Conservation (phyloP, 2,113 vertebrate genomes). For the Junco hyemalis region DNA sequence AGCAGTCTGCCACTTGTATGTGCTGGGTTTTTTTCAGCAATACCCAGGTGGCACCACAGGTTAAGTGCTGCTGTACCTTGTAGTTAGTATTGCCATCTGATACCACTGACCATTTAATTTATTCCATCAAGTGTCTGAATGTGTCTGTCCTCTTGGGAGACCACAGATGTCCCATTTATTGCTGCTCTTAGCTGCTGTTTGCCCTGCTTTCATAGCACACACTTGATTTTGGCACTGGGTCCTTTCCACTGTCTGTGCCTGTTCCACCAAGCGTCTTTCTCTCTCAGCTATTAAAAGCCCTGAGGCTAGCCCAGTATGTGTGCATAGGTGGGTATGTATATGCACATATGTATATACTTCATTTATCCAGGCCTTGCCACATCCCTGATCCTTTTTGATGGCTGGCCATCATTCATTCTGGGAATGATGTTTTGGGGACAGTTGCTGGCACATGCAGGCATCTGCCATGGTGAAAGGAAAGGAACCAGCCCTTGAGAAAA, state of each 20-base stretch:
- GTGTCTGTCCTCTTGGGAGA: not conserved
- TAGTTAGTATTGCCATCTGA: not conserved
- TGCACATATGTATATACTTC: not conserved
- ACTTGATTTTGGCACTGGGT: not conserved
- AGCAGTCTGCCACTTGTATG: not conserved
- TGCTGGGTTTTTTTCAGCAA: not conserved
- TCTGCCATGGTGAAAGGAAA: not conserved
- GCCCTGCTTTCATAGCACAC: not conserved
- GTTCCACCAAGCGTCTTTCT: not conserved
- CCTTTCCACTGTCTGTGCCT: not conserved
- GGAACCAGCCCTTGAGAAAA: not conserved
- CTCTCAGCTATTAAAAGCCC: not conserved
- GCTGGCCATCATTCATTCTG: not conserved
- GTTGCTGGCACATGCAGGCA: not conserved
- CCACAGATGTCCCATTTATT: not conserved
- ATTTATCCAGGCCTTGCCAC: not conserved
- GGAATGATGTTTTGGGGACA: not conserved
- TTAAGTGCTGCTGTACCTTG: not conserved
- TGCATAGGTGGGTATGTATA: not conserved
- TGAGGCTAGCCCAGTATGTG: not conserved
- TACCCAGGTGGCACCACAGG: not conserved
- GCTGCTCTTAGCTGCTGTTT: not conserved
- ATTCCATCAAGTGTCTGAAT: not conserved
- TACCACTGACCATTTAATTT: not conserved
- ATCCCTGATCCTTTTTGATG: not conserved